These are phyloP conservation scores for Galaxias olidus DNA, from an alignment of 2,797 vertebrate genomes.

Conservation along the genomic window DNA sequence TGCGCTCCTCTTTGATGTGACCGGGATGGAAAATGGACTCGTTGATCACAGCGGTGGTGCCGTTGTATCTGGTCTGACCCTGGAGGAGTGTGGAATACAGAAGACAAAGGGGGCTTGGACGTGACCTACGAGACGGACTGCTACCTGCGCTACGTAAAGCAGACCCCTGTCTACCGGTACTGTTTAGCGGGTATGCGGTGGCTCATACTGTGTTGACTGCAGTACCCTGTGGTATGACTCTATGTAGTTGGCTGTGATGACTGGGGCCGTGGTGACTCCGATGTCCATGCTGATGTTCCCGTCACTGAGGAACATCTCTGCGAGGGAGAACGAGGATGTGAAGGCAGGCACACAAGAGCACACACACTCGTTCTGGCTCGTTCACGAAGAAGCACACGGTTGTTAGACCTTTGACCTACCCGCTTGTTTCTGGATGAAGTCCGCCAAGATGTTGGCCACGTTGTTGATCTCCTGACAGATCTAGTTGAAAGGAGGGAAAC, in stretches of 20 bases:
- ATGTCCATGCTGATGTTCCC: conserved; percentile 80
- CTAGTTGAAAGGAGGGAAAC: conserved; percentile 60
- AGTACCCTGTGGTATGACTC: conserved; percentile 70
- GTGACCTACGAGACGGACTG: too few relatives aligned
- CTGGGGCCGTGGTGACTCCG: conserved; percentile 71
- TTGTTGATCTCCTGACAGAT: conserved; percentile 88
- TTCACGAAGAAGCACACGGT: background rate
- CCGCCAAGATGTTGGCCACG: conserved; percentile 78
- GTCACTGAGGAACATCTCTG: conserved; percentile 80
- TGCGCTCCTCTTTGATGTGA: conserved; percentile 75
- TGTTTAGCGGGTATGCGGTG: background rate
- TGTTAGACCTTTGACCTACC: conserved; percentile 58
- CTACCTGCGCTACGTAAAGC: background rate
- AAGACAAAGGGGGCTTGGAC: too few relatives aligned
- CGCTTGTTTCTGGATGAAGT: conserved; percentile 81
- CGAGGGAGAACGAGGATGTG: background rate
- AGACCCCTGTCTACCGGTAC: background rate
- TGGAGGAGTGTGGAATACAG: conserved; percentile 30
- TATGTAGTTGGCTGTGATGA: conserved; percentile 79
- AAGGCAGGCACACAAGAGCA: background rate
- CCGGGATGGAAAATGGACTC: conserved; percentile 74
- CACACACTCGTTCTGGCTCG: background rate
- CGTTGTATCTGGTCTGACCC: conserved; percentile 79
- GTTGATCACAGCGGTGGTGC: conserved; percentile 51
- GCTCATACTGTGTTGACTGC: background rate